Percentiles rank a stretch among this genome's conserved stretches.
Evolutionary conservation across 2,888 invertebrate genomes (phyloP).

Genomic region (Mesodorylaimus sp.): DNA sequence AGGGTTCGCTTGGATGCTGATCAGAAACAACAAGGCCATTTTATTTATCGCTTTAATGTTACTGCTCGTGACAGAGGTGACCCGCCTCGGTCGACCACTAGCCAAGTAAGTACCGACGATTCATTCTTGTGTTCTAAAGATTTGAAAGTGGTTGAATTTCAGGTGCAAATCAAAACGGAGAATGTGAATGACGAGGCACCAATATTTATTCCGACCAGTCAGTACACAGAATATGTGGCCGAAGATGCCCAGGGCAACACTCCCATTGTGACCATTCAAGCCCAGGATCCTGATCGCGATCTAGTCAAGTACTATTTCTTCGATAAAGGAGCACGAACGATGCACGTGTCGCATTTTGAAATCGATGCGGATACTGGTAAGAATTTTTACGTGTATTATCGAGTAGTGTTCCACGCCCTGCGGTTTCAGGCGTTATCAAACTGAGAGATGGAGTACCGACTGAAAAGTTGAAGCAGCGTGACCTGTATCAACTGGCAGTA

Average conservation of each 20-base stretch:
- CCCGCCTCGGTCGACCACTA: constrained; percentile 23
- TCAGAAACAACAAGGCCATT: constrained; percentile 45
- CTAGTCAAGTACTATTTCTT: constrained; percentile 16
- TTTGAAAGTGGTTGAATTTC: background rate
- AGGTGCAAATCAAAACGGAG: constrained; percentile 31
- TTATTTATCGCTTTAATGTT: constrained; percentile 33
- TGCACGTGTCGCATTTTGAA: constrained; percentile 18
- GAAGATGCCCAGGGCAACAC: constrained; percentile 25
- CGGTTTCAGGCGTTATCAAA: constrained; percentile 24
- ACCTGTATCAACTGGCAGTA: constrained; percentile 51
- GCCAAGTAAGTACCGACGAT: constrained; percentile 31
- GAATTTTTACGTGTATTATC: background rate
- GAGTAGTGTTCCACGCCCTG: too few relatives aligned
- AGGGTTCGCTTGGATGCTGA: constrained; percentile 83
- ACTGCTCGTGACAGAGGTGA: constrained; percentile 32
- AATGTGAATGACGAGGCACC: constrained; percentile 36
- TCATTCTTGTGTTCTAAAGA: background rate
- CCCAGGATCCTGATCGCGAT: constrained; percentile 23
- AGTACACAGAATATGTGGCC: constrained; percentile 23
- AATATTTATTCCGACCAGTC: constrained; percentile 21
- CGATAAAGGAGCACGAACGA: constrained; percentile 10
- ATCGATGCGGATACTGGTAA: constrained; percentile 25
- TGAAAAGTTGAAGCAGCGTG: constrained; percentile 16
- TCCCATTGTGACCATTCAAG: constrained; percentile 13
- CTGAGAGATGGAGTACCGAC: constrained; percentile 30